Base-by-base conservation (phyloP, 2,797 vertebrate species). In the Myotis daubentonii region DNA sequence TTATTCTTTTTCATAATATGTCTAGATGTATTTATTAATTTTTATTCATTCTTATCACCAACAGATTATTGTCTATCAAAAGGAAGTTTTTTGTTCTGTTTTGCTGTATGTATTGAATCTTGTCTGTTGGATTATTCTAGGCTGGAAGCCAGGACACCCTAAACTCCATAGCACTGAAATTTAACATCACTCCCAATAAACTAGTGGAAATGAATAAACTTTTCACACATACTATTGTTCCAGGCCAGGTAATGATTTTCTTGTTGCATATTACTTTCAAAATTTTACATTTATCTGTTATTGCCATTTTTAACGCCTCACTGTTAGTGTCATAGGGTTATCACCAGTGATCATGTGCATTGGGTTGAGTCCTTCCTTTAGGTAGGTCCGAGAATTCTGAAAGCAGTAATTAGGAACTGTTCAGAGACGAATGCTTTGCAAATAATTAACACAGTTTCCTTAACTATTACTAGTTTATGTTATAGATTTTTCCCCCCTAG, bases 161-260 rank as follows among this genome's bases (percentile, higher is more conserved):
- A 88, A 99, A 99, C 98, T 99, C 99, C 97, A 99, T 99, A 84
- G 99, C 99, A 19, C 98, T 99, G 85, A 99, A 99, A 94, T 99
- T 99, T 98, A 99, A 99, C 97, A 94, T 99, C 98, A 99, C 99
- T 87, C 99, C 99, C 57, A 99, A 99, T 98, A 99, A 99, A 97
- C 98, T 99, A 97, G 99, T 99, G 97, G 99, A 99, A 97, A 98
- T 99, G 93, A 99, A 99, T 98, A 99, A 99, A 95, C 99, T 99
- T 96, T 99, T 99, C 97, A 99, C 99, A 0, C 99, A 98, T 78
- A 99, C 99, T 5, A 98, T 99, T 96, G 99, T 99, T 97, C 99
- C 99, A 47, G 99, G 99, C 95, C 99, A 99, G 99, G 99, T 99
- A 98, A 99, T 97, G 76, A 6, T 71, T 87, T 94, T 86, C 41